phyloP scores from a whole-genome alignment of 1,140 invertebrate species.

The Hyphantria cunea region DNA sequence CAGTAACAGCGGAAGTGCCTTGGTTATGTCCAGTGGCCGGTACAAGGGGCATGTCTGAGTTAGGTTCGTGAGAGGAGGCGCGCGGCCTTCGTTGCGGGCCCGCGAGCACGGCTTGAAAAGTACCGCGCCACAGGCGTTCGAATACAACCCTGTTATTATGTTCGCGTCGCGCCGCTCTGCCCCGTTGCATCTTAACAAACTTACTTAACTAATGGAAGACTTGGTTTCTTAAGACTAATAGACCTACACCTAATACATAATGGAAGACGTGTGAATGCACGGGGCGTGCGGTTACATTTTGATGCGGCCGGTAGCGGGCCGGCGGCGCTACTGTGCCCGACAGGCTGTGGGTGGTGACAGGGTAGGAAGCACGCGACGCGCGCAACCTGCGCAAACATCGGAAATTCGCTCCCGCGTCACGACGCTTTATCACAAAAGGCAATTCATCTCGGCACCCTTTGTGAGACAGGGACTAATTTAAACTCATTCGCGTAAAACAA shows the following conservation, averaged over 20 bases:
- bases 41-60: conserved; percentile 55
- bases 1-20: conserved; percentile 44
- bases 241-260: conserved; percentile 50
- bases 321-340: conserved; percentile 73
- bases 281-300: conserved; percentile 60
- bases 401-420: conserved; percentile 43
- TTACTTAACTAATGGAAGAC: conserved; percentile 74
- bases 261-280: conserved; percentile 62
- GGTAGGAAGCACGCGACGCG: conserved; percentile 72
- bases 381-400: conserved; percentile 74
- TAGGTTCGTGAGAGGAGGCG: conserved; percentile 81
- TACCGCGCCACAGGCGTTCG: conserved; percentile 84
- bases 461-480: conserved; percentile 7
- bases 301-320: conserved; percentile 66
- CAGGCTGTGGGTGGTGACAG: conserved; percentile 28
- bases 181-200: conserved; percentile 72
- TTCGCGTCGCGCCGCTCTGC: conserved; percentile 71
- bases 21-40: conserved; percentile 42
- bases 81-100: conserved; percentile 62
- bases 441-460: conserved; percentile 31
- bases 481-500: conserved; percentile 14
- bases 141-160: conserved; percentile 83
- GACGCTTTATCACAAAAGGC: conserved; percentile 40
- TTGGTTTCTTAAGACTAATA: conserved; percentile 69
- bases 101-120: conserved; percentile 80